phyloP scores from a whole-genome alignment of 2,888 invertebrate genomes.

The Chaetogeoica ovagalla region DNA sequence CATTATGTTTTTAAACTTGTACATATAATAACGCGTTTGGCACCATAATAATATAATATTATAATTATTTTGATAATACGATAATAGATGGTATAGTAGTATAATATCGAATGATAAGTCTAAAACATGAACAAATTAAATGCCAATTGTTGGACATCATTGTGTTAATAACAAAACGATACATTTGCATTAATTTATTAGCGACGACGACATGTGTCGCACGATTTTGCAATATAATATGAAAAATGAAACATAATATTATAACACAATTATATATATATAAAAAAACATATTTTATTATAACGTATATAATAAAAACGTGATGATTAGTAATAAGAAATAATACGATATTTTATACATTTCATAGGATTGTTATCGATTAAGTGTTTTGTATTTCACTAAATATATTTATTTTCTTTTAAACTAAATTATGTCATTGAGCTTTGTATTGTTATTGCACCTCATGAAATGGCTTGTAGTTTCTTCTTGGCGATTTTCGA shows the following conservation, averaged over 20 bases:
- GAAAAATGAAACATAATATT: constrained; percentile 28
- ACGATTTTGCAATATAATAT: not conserved
- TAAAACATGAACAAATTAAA: constrained; percentile 18
- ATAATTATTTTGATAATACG: not conserved
- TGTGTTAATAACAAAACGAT: not conserved
- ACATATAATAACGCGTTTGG: constrained; percentile 17
- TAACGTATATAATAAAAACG: constrained; percentile 29
- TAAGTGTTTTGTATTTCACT: constrained; percentile 45
- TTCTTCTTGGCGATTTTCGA: constrained; percentile 91
- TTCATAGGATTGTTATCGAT: constrained; percentile 49
- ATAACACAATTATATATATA: constrained; percentile 2
- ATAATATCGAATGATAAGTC: constrained; percentile 28
- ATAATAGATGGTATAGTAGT: not conserved
- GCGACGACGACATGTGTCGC: not conserved
- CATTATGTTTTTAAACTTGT: not conserved
- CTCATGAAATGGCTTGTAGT: constrained; percentile 62
- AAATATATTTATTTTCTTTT: constrained; percentile 17
- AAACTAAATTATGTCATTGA: constrained; percentile 45
- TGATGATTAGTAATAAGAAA: constrained; percentile 26
- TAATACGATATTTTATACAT: constrained; percentile 34
- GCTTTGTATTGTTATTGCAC: constrained; percentile 40
- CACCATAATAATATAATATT: not conserved
- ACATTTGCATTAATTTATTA: not conserved
- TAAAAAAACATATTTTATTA: not conserved
- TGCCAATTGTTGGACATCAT: constrained; percentile 18